Percentiles rank a stretch among this genome's conserved stretches.
Evolutionary conservation across 2,888 invertebrate species (phyloP).

Genomic region (Metellina segmentata): DNA sequence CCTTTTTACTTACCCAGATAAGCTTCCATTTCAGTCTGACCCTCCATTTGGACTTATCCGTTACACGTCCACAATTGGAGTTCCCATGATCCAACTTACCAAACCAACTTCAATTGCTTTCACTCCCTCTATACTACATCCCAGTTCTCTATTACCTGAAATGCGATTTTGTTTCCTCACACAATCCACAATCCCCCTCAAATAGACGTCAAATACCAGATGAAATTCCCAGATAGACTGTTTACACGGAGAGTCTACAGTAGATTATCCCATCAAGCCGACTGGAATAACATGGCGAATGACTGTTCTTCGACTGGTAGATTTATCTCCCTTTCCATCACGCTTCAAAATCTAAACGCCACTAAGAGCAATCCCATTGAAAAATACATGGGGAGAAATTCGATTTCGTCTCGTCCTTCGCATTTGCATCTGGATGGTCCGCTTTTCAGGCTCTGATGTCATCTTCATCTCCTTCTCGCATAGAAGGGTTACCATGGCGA

Average conservation of each 20-base stretch:
- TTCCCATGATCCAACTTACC: too few species aligned
- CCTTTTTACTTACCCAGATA: too few species aligned
- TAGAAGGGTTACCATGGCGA: slow-evolving; percentile 2
- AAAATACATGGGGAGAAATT: slow-evolving; percentile 28
- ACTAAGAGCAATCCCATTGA: background rate
- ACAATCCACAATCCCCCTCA: background rate
- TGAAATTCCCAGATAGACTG: too few species aligned
- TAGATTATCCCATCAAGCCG: background rate
- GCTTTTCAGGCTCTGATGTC: slow-evolving; percentile 23
- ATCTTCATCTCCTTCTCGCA: slow-evolving; percentile 30
- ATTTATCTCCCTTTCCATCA: too few species aligned
- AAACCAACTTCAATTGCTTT: too few species aligned
- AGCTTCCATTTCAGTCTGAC: too few species aligned
- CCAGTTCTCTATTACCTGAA: background rate
- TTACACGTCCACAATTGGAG: too few species aligned
- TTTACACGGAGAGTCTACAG: background rate
- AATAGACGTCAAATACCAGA: too few species aligned
- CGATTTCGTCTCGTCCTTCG: slow-evolving; percentile 23
- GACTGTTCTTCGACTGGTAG: too few species aligned
- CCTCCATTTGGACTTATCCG: too few species aligned
- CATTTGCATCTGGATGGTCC: slow-evolving; percentile 30
- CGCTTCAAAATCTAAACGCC: background rate
- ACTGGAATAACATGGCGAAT: background rate
- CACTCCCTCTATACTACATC: too few species aligned
- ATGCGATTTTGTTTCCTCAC: background rate